Base-by-base conservation (phyloP, 2,113 vertebrate genomes). In the Microtus montanus region DNA sequence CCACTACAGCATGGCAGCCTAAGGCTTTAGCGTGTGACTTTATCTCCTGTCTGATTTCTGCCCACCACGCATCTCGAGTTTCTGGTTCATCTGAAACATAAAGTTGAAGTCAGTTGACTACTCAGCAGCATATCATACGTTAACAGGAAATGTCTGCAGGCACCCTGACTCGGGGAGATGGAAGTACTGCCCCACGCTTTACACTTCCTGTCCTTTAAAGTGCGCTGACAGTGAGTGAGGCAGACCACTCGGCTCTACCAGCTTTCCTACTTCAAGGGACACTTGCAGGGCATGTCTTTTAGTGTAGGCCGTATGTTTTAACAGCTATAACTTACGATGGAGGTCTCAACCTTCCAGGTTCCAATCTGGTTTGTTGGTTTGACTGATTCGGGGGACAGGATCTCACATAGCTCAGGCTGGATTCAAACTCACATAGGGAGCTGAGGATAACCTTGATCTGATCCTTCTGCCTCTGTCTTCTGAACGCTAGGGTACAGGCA, bases 11-110 rank as follows among this genome's bases (percentile, higher is more conserved):
- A 92, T 99, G 99, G 98, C 99, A 99, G 97, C 99, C 99, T 92
- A 99, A 98, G 92, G 99, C 99, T 98, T 99, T 99, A 98, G 99
- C 99, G 97, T 99, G 99, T 95, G 99, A 99, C 98, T 99, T 99
- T 98, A 99, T 99, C 98, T 99, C 99, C 98, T 99, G 99, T 97
- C 99, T 99, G 96, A 99, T 99, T 98, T 99, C 99, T 96, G 99
- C 99, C 99, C 99, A 99, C 99, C 99, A 99, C 4, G 99, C 99
- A 95, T 99, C 99, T 38, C 99, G 99, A 44, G 99, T 99, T 98
- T 99, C 99, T 33, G 99, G 99, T 97, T 99, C 99, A 98, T 99
- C 99, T 99, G 99, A 98, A 99, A 99, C 98, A 99, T 98, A 98
- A 98, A 98, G 97, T 96, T 95, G 97, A 98, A 96, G 98, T 98